Base-by-base conservation (phyloP, 2,888 invertebrate genomes). In the Teleogryllus oceanicus region DNA sequence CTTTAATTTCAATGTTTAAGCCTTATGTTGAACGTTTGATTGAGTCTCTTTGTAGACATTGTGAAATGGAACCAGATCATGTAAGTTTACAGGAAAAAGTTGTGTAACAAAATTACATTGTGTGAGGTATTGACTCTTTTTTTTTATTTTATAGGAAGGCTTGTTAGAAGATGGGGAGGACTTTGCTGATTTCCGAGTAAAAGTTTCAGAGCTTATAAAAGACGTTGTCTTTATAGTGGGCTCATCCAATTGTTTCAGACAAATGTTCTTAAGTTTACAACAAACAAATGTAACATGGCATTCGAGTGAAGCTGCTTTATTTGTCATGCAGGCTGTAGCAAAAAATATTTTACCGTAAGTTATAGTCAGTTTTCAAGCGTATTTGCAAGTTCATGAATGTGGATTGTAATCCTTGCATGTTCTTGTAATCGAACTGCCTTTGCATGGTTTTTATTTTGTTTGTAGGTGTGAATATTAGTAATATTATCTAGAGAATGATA, bases 171-270 rank as follows among this genome's bases (percentile, higher is more conserved):
- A 95, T 80, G 92, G 92, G 1, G 96, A 96, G 85, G 95, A 95
- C 84, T 97, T 98, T 90, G 90, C 90, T 80, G 94, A 94, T 83
- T 95, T 95, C 87, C 91, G 99, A 82, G 88, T 90, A 83, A 93
- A 96, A 85, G 97, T 97, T 21, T 94, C 94, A 50, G 98, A 99
- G 86, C 89, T 99, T 80, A 94, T 99, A 82, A 97, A 97, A 86
- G 99, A 99, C 86, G 96, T 99, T 77, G 96, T 97, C 75, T 99
- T 98, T 88, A 95, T 99, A 80, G 94, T 98, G 82, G 97, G 98
- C 2, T 97, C 97, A 50, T 94, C 94, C 82, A 92, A 94, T 51
- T 96, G 96, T 86, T 97, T 98, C 87, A 90, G 94, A 80, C 96
- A 97, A 89, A 96, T 97, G 94, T 95, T 95, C 86, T 87, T 92